Evolutionary conservation across 35 echinoderm and acorn worm species (phyloP).

Genomic region (Apostichopus japonicus): DNA sequence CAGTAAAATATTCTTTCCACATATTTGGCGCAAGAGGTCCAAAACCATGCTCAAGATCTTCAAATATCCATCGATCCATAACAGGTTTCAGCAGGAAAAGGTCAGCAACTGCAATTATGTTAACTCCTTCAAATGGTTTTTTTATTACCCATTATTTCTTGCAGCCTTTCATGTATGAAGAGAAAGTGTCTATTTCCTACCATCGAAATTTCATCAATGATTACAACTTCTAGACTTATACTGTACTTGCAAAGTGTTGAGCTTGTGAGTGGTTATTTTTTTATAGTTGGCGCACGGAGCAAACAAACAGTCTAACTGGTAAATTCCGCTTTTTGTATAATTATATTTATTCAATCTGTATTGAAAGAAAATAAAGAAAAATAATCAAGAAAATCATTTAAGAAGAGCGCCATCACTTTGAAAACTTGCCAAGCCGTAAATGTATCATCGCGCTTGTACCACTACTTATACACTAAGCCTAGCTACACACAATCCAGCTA

Average conservation of each 20-base stretch:
- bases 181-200: constrained; percentile 46
- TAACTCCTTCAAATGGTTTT: constrained; percentile 40
- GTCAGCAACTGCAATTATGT: constrained; percentile 22
- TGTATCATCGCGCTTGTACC: too few relatives aligned
- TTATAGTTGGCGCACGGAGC: too few relatives aligned
- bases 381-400: too few relatives aligned
- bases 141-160: constrained; percentile 28
- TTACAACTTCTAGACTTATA: constrained; percentile 41
- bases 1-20: too few relatives aligned
- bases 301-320: too few relatives aligned
- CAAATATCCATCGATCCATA: constrained; percentile 49
- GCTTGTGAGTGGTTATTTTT: not conserved
- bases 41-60: not conserved
- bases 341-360: too few relatives aligned
- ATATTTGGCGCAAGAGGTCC: not conserved
- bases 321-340: too few relatives aligned
- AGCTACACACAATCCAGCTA: too few relatives aligned
- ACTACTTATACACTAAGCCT: too few relatives aligned
- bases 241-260: constrained; percentile 59
- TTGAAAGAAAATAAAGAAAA: too few relatives aligned
- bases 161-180: constrained; percentile 25
- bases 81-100: constrained; percentile 35
- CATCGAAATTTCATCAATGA: constrained; percentile 66
- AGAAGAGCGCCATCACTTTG: too few relatives aligned
- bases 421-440: too few relatives aligned